Percentiles rank a stretch among this genome's conserved stretches.
These are phyloP conservation scores for Anguilla marmorata DNA, from an alignment of 2,797 vertebrate species.

Conservation along the genomic window DNA sequence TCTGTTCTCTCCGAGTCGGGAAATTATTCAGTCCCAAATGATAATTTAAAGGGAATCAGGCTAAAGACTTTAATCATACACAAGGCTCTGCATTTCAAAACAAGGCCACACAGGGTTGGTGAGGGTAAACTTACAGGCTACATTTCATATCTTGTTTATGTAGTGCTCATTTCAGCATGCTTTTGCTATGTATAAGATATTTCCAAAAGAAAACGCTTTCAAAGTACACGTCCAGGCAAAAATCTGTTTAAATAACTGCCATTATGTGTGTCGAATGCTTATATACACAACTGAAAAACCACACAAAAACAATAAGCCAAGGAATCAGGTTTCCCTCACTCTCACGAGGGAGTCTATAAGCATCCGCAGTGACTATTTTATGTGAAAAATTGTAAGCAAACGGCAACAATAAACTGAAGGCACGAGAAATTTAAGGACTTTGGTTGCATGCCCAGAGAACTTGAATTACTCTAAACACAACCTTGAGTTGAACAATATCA, in stretches of 20 bases:
- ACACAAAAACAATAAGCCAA: background rate
- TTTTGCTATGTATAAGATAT: background rate
- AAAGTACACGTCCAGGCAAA: background rate
- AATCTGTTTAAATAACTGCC: background rate
- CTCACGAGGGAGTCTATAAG: background rate
- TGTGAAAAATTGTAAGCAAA: slow-evolving; percentile 16
- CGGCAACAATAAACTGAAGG: background rate
- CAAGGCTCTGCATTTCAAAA: slow-evolving; percentile 18
- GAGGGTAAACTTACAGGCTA: background rate
- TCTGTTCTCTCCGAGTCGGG: background rate
- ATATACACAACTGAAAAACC: slow-evolving; percentile 6
- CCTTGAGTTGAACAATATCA: background rate
- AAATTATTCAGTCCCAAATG: slow-evolving; percentile 14
- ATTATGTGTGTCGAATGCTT: background rate
- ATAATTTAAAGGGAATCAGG: slow-evolving; percentile 21
- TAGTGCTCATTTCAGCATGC: background rate
- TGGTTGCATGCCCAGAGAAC: background rate
- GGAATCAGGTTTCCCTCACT: background rate
- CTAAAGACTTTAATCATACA: slow-evolving; percentile 29
- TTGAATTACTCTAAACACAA: slow-evolving; percentile 10
- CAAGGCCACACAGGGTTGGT: slow-evolving; percentile 16
- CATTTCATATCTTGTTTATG: slow-evolving; percentile 26
- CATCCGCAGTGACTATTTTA: background rate
- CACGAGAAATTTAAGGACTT: background rate
- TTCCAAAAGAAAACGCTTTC: background rate